Evolutionary conservation across 2,888 invertebrate species (phyloP), one percentile per base, ranked within the genome.

Genomic region (Hemicrepidius hirtus): DNA sequence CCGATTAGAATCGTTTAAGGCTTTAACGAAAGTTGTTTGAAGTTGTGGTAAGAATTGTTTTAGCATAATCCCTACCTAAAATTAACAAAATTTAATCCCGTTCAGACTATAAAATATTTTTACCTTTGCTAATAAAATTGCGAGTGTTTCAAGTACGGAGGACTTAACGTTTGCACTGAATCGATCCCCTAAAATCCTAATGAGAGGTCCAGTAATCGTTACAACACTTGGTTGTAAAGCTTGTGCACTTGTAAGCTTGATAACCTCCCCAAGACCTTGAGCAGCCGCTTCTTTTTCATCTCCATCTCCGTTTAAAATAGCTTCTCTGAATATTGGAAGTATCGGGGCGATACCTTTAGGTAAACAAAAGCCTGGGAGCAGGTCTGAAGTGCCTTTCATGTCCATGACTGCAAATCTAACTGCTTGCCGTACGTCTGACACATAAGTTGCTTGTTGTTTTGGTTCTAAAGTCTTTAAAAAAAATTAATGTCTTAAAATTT

Each of bases 31-130:
- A 16, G 99, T 99, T 1, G 98, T 98, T 89, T 99, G 99, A 41
- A 99, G 91, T 87, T 99, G 99, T 1, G 99, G 99, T 82, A 99
- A 90, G 88, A 99, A 99, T 85, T 99, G 98, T 86, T 98, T 98
- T 85, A 99, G 87, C 93, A 97, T 94, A 40, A 94, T 91, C 50
- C 97, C 97, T 75, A 98, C 97, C 95, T 95, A 84, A 18, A 83
- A 81, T 18, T 41, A 40, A 18, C 9, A 40, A 40, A 37, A 37
- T 59, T n/a, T 12, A n/a, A n/a, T n/a, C n/a, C n/a, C n/a, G n/a
- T n/a, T n/a, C n/a, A n/a, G n/a, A n/a, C n/a, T n/a, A n/a, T n/a
- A n/a, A n/a, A n/a, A n/a, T n/a, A n/a, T n/a, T n/a, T n/a, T 65
- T 84, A 94, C 96, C 91, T 98, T 99, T 35, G 93, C 93, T 9